phyloP scores from a whole-genome alignment of 2,113 vertebrate species.

The human region GRCh38 chr5:159084001-159084500 shows the following conservation, averaged over 20 bases:
- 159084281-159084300: conserved; percentile 2
- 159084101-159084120: conserved; percentile 25
- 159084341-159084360: conserved; percentile 70
- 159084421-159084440: conserved; percentile 70
- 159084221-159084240: background rate
- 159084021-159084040: background rate
- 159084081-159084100: conserved; percentile 2
- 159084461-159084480: conserved; percentile 82
- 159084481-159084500: conserved; percentile 73
- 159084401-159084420: conserved; percentile 70
- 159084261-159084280: conserved; percentile 39
- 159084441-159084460: conserved; percentile 76
- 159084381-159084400: conserved; percentile 38
- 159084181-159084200: background rate
- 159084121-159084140: background rate
- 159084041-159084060: background rate
- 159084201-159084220: background rate
- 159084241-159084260: conserved; percentile 48
- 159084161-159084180: background rate
- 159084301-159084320: conserved; percentile 57
- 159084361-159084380: conserved; percentile 69
- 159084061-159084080: background rate
- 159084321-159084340: conserved; percentile 44
- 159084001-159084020: background rate
- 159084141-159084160: background rate